Evolutionary conservation across 2,888 invertebrate genomes (phyloP).

Genomic region (Acrobasis consociella): DNA sequence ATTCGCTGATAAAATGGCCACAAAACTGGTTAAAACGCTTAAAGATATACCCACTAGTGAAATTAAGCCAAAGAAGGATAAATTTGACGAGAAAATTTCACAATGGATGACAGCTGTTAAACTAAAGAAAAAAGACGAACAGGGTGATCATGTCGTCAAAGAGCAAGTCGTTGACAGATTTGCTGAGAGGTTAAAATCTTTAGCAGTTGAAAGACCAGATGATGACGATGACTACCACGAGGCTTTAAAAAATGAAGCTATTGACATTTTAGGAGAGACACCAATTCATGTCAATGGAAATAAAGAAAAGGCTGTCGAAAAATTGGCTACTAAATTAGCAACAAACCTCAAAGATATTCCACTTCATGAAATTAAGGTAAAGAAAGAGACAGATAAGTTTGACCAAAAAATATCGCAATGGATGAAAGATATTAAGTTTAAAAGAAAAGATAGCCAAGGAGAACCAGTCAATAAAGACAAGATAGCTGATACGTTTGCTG

Average conservation of each 20-base stretch:
- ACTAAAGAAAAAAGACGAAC: conserved; percentile 31
- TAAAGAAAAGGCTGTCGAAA: conserved; percentile 21
- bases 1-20: conserved; percentile 28
- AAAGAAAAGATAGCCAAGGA: conserved; percentile 25
- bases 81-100: conserved; percentile 30
- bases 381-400: conserved; percentile 32
- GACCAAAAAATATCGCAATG: conserved; percentile 34
- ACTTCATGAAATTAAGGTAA: conserved; percentile 30
- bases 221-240: conserved; percentile 26
- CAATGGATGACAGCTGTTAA: conserved; percentile 35
- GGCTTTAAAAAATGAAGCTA: conserved; percentile 36
- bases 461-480: conserved; percentile 13
- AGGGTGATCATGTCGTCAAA: conserved; percentile 4
- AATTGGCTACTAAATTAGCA: conserved; percentile 34
- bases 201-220: conserved; percentile 2
- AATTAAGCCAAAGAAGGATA: conserved; percentile 13
- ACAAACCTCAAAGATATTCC: conserved; percentile 31
- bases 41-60: conserved; percentile 27
- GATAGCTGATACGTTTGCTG: neutral
- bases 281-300: neutral
- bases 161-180: neutral
- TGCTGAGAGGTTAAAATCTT: neutral
- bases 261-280: neutral
- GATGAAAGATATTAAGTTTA: conserved; percentile 35
- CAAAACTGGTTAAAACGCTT: conserved; percentile 34